These are phyloP conservation scores for Nettapus auritus DNA, from an alignment of 2,113 vertebrate species.

Conservation along the genomic window DNA sequence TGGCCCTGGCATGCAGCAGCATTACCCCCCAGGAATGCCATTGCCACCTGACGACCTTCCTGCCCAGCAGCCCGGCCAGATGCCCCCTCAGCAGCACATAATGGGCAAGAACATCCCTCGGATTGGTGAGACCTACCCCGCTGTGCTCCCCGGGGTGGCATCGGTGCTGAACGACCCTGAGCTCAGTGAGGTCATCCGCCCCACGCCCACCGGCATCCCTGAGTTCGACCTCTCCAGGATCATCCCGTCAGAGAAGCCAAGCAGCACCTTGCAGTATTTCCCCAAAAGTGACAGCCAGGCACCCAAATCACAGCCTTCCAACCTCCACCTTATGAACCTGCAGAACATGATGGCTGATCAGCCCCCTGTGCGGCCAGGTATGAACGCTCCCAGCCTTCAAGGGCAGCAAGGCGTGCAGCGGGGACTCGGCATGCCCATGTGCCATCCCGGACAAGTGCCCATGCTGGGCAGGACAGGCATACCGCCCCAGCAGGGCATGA, in stretches of 20 bases:
- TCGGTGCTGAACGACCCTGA: slow-evolving; percentile 89
- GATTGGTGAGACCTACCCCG: slow-evolving; percentile 77
- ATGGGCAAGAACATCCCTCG: slow-evolving; percentile 87
- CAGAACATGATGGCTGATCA: slow-evolving; percentile 99
- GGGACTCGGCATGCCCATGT: slow-evolving; percentile 84
- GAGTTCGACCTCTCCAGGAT: slow-evolving; percentile 98
- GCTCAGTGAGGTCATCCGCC: slow-evolving; percentile 95
- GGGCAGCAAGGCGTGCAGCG: slow-evolving; percentile 81
- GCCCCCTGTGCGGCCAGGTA: slow-evolving; percentile 81
- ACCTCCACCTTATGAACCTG: slow-evolving; percentile 94
- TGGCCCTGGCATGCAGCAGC: slow-evolving; percentile 77
- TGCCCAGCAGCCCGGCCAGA: slow-evolving; percentile 79
- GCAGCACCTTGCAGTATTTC: slow-evolving; percentile 98
- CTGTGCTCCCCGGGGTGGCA: slow-evolving; percentile 79
- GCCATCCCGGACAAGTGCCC: slow-evolving; percentile 89
- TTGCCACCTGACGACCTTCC: slow-evolving; percentile 84
- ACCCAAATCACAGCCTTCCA: slow-evolving; percentile 85
- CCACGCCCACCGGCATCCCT: slow-evolving; percentile 91
- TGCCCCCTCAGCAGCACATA: slow-evolving; percentile 81
- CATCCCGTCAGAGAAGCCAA: slow-evolving; percentile 98
- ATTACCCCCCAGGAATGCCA: slow-evolving; percentile 79
- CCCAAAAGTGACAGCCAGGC: slow-evolving; percentile 87
- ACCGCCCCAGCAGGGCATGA: slow-evolving; percentile 85
- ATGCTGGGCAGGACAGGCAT: slow-evolving; percentile 94
- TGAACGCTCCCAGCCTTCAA: slow-evolving; percentile 79